Evolutionary conservation across 2,888 invertebrate species (phyloP), one percentile per base, ranked within the genome.

Genomic region (Lagria hirta): DNA sequence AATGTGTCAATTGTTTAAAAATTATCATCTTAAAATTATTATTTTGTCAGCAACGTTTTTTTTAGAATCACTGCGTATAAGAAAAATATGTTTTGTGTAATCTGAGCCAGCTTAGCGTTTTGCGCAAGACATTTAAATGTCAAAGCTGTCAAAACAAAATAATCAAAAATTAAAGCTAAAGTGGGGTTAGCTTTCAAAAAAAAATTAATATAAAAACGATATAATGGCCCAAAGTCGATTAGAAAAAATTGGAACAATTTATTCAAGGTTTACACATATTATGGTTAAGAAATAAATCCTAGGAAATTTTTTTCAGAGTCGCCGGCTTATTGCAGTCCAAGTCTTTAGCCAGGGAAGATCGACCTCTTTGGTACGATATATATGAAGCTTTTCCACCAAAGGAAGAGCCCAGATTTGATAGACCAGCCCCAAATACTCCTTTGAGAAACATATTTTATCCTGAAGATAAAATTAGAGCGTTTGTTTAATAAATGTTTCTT

Each of bases 281-380:
- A 2, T 6, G 3, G n/a, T 27, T 12, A 16, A 4, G 13, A 11
- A 20, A 7, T 3, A n/a, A 22, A 30, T 36, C 8, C 21, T 7
- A 21, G 11, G 11, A 7, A 8, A 4, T 3, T 24, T 27, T 26
- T 69, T 74, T 20, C 65, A 91, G 94, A 67, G 76, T 86, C 2
- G 79, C 81, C 55, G 91, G 93, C 3, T 74, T 98, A 18, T 66
- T 97, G 7, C 79, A 82, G 44, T 79, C 87, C 12, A 88, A 88
- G 29, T 93, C 88, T 2, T 74, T 95, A 69, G 84, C 81, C 64
- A 75, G 81, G 41, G 84, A 86, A 54, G 92, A 96, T 59, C 79
- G 86, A 51, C 98, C 98, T 0, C 46, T 97, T 5, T 98, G 98
- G 98, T 93, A 86, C 66, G 88, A 92, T 65, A 74, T 98, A 12